Base-by-base conservation (phyloP, 2,888 invertebrate species). In the Drosophila mayaguana region DNA sequence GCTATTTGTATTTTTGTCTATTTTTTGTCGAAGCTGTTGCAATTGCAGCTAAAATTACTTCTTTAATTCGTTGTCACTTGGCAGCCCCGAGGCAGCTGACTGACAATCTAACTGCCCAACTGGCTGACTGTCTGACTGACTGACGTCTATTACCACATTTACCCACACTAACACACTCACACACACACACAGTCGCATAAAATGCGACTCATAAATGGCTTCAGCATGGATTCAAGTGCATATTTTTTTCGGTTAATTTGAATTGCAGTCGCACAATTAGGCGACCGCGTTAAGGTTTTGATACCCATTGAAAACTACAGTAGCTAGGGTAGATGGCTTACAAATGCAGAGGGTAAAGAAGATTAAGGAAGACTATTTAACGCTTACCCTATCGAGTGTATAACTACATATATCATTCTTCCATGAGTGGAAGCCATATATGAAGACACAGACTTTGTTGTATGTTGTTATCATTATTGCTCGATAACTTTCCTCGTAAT, bases 141-240 rank as follows among this genome's bases (percentile, higher is more conserved):
- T 81, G 78, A 72, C 62, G 40, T 67, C 69, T 79, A 80, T 76
- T 80, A 80, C 80, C 80, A 76, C 78, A 78, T 73, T 64, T 64
- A 74, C 54, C 63, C 36, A 42, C 28, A 57, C 18, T 43, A 16
- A 28, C 22, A 51, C 36, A 46, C 20, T n/a, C 18, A 46, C 18
- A 28, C 22, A 51, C 36, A 46, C 20, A 20, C 9, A 50, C 18
- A 59, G 9, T 40, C 7, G 46, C n/a, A 18, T 9, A 20, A 9
- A 11, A 25, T 22, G 34, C 48, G 50, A 20, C 43, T 59, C 43
- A 67, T 68, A 61, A 76, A 67, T 74, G 55, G 38, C 46, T 62
- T 16, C 14, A 42, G 60, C 57, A 48, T 72, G 45, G 70, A 61
- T 76, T 64, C 67, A 77, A 80, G 80, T 77, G 80, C 72, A 77